Conservation (phyloP, 2,113 vertebrate species). For the Amblyornis subalaris region DNA sequence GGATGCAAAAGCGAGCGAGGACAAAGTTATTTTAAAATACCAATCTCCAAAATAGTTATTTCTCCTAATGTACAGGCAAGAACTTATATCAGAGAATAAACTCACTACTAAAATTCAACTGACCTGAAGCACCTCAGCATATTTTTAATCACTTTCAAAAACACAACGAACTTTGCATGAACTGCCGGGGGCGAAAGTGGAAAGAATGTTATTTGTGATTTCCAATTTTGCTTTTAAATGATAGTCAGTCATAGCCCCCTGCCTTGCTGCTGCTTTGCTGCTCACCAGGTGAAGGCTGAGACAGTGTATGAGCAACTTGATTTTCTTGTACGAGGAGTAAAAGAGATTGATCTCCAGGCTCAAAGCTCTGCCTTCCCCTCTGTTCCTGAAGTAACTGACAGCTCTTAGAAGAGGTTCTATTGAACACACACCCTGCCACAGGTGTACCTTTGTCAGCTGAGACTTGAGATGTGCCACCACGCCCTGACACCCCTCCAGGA, state of each 20-base stretch:
- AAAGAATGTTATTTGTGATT: background rate
- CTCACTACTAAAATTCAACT: background rate
- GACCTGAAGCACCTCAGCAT: background rate
- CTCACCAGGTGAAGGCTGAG: background rate
- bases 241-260: background rate
- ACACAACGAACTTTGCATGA: background rate
- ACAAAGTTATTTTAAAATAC: background rate
- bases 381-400: background rate
- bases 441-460: rapidly evolving
- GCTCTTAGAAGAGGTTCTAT: background rate
- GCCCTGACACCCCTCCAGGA: background rate
- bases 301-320: rapidly evolving
- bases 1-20: background rate
- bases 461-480: background rate
- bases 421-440: background rate
- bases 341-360: background rate
- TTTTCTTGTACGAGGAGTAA: background rate
- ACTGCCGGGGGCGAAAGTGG: background rate
- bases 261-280: background rate
- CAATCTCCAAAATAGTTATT: background rate
- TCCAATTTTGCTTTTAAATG: background rate
- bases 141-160: background rate
- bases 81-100: background rate
- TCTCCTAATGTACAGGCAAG: background rate
- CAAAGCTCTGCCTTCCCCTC: background rate